Conservation (phyloP, 2,113 vertebrate species). For the Brachyhypopomus gauderio region DNA sequence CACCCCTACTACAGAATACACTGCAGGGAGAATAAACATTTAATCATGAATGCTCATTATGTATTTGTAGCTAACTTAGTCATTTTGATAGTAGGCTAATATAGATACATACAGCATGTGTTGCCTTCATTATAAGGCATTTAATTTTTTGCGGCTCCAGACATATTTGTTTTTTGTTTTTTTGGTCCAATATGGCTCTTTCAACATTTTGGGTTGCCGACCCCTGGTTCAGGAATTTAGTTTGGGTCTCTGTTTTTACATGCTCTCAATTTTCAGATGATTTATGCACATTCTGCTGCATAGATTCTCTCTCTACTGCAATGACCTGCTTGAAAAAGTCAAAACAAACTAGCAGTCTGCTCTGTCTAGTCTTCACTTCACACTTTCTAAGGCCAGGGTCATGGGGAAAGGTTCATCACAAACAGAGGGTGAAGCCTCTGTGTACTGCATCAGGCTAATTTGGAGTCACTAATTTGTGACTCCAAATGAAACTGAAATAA, state of each 20-base stretch:
- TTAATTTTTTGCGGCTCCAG: no score
- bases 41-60: no score
- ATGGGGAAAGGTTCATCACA: conserved; percentile 18
- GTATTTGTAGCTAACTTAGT: no score
- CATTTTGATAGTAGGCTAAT: no score
- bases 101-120: no score
- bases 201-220: no score
- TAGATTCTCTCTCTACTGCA: background rate
- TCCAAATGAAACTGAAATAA: no score
- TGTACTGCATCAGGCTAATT: conserved; percentile 28
- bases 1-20: no score
- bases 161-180: no score
- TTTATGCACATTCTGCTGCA: background rate
- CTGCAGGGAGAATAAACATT: no score
- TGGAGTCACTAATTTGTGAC: background rate
- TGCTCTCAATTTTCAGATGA: background rate
- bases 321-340: background rate
- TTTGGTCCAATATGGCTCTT: no score
- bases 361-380: background rate
- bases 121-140: no score
- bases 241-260: background rate
- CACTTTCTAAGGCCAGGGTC: background rate
- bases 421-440: background rate
- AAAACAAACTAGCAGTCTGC: background rate
- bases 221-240: background rate